Evolutionary conservation across 1,140 invertebrate species (phyloP).

Genomic region (Dendroctonus valens): DNA sequence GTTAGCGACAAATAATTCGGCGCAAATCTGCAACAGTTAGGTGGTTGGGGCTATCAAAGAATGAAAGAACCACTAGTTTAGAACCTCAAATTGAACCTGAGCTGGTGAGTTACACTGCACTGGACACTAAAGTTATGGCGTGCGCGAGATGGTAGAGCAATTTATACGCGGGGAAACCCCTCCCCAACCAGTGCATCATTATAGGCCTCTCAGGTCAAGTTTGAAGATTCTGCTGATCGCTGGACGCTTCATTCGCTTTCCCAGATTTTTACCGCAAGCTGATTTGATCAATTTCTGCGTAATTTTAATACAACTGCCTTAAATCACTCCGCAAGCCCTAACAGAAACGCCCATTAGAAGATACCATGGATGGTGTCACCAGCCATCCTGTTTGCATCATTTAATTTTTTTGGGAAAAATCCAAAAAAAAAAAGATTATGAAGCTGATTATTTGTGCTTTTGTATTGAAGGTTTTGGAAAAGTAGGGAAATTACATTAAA

Average conservation of each 20-base stretch:
- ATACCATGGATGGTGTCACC: no score
- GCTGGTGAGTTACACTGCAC: slow-evolving; percentile 34
- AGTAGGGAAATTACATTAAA: no score
- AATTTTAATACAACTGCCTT: not conserved
- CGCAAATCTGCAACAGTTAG: not conserved
- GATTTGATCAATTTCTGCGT: no score
- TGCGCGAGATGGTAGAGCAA: slow-evolving; percentile 25
- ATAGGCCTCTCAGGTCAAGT: slow-evolving; percentile 22
- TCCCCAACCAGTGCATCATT: slow-evolving; percentile 25
- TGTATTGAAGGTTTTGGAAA: no score
- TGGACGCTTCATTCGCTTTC: slow-evolving; percentile 1
- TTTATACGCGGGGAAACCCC: slow-evolving; percentile 36
- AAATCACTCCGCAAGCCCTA: not conserved
- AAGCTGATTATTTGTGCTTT: no score
- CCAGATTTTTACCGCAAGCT: slow-evolving; percentile 3
- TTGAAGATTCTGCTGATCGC: slow-evolving; percentile 15
- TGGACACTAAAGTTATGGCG: slow-evolving; percentile 38
- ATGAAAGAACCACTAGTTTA: slow-evolving; percentile 8
- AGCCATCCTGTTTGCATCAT: no score
- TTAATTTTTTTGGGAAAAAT: no score
- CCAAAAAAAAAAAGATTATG: no score
- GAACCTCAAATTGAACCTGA: slow-evolving; percentile 24
- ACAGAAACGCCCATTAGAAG: no score
- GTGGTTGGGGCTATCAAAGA: not conserved
- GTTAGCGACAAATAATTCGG: no score